A percentile compares a stretch with the other conserved stretches of the same genome.
Evolutionary conservation across 2,888 invertebrate genomes (phyloP).

Genomic region (Idaea dimidiata): DNA sequence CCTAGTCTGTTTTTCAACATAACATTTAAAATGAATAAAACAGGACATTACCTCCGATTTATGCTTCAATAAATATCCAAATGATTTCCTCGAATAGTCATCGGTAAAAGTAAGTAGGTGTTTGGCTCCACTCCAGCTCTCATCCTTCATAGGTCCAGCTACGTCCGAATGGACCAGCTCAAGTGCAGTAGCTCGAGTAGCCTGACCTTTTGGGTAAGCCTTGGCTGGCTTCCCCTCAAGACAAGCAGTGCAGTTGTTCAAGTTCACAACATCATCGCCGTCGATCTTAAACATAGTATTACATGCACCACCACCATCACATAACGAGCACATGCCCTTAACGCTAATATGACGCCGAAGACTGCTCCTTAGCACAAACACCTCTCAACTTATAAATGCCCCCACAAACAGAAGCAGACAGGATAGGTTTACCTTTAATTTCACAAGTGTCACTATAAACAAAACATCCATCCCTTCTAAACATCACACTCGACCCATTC

Average conservation of each 20-base stretch:
- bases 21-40: conserved; percentile 7
- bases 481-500: too few species aligned
- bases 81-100: conserved; percentile 5
- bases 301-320: too few species aligned
- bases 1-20: conserved; percentile 14
- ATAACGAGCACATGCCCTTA: too few species aligned
- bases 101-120: not conserved
- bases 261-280: too few species aligned
- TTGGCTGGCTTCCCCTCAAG: not conserved
- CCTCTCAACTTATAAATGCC: too few species aligned
- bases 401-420: too few species aligned
- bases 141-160: not conserved
- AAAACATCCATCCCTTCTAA: too few species aligned
- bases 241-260: not conserved
- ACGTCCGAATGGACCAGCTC: not conserved
- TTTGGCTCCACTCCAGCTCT: not conserved
- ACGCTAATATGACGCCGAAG: too few species aligned
- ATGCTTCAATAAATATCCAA: not conserved
- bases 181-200: not conserved
- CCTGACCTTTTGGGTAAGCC: not conserved
- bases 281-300: too few species aligned
- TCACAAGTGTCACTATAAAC: too few species aligned
- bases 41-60: not conserved
- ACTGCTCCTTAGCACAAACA: too few species aligned
- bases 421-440: too few species aligned